Conservation (phyloP, 2,113 vertebrate species). For the Myanophis thanlyinensis region DNA sequence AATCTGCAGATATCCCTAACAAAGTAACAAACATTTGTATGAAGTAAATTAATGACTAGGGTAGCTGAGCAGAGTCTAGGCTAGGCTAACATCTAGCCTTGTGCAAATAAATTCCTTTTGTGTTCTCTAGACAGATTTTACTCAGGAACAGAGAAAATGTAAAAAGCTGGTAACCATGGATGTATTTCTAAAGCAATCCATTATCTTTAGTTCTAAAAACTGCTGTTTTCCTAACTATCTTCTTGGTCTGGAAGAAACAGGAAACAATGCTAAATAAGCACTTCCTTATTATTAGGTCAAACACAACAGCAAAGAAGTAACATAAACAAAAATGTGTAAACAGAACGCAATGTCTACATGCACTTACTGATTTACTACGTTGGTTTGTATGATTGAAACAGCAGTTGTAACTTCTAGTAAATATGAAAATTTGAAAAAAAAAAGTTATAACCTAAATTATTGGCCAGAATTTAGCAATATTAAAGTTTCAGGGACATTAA, state of each 20-base stretch:
- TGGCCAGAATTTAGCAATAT: not conserved
- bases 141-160: not conserved
- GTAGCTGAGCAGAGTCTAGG: not conserved
- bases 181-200: not conserved
- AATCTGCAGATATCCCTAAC: not conserved
- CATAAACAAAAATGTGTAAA: not conserved
- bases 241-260: not conserved
- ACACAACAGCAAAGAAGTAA: not conserved
- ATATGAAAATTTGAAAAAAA: not conserved
- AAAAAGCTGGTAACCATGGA: not conserved
- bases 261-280: not conserved
- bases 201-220: not conserved
- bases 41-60: not conserved
- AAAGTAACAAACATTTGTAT: not conserved
- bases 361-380: not conserved
- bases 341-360: not conserved
- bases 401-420: not conserved
- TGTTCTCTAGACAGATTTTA: not conserved
- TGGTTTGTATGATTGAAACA: not conserved
- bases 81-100: not conserved
- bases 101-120: not conserved
- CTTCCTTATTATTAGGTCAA: not conserved
- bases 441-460: not conserved
- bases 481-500: constrained; percentile 20
- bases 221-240: not conserved